Base-by-base conservation (phyloP, 92 coral and sea anemone genomes). In the Galaxea fascicularis region DNA sequence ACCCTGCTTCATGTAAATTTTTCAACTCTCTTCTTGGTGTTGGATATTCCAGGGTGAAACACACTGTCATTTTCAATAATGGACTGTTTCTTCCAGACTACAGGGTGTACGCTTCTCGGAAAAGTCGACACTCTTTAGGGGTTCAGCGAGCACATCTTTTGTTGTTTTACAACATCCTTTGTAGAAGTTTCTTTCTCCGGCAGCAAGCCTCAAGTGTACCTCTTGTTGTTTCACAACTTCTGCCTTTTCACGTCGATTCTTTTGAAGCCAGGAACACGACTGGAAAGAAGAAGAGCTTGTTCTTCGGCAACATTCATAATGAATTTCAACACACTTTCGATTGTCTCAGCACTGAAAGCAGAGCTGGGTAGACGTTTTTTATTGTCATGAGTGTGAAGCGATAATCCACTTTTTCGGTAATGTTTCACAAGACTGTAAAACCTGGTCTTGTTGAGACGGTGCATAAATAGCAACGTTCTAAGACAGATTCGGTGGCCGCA, bases 231-330 rank as follows among this genome's bases (percentile, higher is more conserved):
- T 82, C 18, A 83, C 92, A 25, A 65, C 80, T 54, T 89, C 85
- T 18, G 85, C 85, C 39, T 89, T 84, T 77, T 85, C 27, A 85
- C 83, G 24, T 89, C 87, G 18, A 29, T 79, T 31, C 93, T 25
- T 45, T n/a, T n/a, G n/a, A n/a, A n/a, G n/a, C n/a, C n/a, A n/a
- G n/a, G n/a, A n/a, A 84, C 89, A 63, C 89, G 85, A 21, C 92
- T 89, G 6, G 89, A 89, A 73, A 89, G 85, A 16, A 83, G 17
- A 62, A 89, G 82, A 10, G 92, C 89, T 77, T 89, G 86, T 24
- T 89, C 76, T 78, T 89, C 89, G 7, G 89, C 89, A 6, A 77
- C 49, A 73, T 85, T 89, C 21, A 20, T 53, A 0, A 85, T 72
- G 46, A 90, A 89, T 51, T 77, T 83, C 4, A 88, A 24, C 12